Evolutionary conservation across 2,888 invertebrate genomes (phyloP).

Genomic region (Leistus spinibarbis): DNA sequence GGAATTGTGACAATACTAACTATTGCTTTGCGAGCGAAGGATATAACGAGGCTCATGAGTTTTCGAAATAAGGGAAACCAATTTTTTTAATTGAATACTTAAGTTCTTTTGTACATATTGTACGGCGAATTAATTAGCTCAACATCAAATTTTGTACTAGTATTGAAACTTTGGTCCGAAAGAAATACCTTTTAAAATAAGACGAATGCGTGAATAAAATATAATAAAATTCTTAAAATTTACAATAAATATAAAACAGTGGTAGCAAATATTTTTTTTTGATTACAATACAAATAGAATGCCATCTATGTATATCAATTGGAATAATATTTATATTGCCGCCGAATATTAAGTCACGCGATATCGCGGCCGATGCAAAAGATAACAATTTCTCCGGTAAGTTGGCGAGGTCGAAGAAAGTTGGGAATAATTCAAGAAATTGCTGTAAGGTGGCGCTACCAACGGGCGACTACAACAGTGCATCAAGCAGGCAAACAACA

Average conservation of each 20-base stretch:
- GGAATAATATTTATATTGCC: not conserved
- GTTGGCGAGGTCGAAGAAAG: constrained; percentile 23
- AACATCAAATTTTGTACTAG: too few relatives aligned
- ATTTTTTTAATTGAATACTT: too few relatives aligned
- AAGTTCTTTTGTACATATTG: too few relatives aligned
- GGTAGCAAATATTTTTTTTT: not conserved
- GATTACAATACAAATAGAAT: not conserved
- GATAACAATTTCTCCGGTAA: constrained; percentile 22
- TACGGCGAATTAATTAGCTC: too few relatives aligned
- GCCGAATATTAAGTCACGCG: not conserved
- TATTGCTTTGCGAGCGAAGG: too few relatives aligned
- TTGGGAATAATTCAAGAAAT: constrained; percentile 15
- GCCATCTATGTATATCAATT: not conserved
- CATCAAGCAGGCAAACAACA: not conserved
- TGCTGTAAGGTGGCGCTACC: not conserved
- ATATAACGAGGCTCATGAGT: too few relatives aligned
- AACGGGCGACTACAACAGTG: not conserved
- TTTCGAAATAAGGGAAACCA: too few relatives aligned
- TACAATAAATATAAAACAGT: not conserved
- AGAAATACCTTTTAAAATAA: too few relatives aligned
- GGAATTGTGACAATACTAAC: too few relatives aligned
- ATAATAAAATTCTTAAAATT: too few relatives aligned
- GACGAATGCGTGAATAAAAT: too few relatives aligned
- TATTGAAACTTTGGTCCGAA: too few relatives aligned
- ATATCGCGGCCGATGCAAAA: constrained; percentile 6